Evolutionary conservation across 2,797 vertebrate genomes (phyloP).

Genomic region (Clarias platycephalus): DNA sequence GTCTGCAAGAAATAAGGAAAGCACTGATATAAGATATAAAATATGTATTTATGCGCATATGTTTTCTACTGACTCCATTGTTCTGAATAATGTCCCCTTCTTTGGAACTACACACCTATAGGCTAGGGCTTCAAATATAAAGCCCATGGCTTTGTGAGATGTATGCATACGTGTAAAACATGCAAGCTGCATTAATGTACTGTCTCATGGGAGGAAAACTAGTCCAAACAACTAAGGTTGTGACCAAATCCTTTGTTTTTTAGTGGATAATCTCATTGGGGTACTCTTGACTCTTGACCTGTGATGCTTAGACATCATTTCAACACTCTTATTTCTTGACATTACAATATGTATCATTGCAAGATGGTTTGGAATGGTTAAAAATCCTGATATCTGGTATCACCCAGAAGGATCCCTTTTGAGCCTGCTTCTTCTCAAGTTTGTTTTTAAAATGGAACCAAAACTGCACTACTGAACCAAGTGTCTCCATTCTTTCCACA

Average conservation of each 20-base stretch:
- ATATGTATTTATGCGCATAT: not conserved
- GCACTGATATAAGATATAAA: not conserved
- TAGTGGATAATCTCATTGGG: not conserved
- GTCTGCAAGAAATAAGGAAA: not conserved
- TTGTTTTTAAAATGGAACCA: not conserved
- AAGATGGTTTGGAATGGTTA: not conserved
- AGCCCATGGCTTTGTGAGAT: not conserved
- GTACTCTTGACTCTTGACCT: not conserved
- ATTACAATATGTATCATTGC: not conserved
- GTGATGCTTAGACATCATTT: not conserved
- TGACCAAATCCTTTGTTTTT: not conserved
- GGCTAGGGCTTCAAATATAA: not conserved
- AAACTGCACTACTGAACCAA: not conserved
- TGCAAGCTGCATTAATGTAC: not conserved
- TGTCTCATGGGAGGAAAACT: not conserved
- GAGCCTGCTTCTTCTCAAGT: not conserved
- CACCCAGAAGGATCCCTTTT: too few species aligned
- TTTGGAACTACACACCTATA: not conserved
- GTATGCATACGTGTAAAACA: not conserved
- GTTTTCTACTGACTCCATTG: not conserved
- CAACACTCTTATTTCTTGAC: not conserved
- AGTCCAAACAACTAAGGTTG: not conserved
- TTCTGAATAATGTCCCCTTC: not conserved
- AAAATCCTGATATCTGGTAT: not conserved
- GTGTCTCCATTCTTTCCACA: not conserved